Conservation (phyloP, 2,113 vertebrate genomes). For the Poeciliopsis turrubarensis region DNA sequence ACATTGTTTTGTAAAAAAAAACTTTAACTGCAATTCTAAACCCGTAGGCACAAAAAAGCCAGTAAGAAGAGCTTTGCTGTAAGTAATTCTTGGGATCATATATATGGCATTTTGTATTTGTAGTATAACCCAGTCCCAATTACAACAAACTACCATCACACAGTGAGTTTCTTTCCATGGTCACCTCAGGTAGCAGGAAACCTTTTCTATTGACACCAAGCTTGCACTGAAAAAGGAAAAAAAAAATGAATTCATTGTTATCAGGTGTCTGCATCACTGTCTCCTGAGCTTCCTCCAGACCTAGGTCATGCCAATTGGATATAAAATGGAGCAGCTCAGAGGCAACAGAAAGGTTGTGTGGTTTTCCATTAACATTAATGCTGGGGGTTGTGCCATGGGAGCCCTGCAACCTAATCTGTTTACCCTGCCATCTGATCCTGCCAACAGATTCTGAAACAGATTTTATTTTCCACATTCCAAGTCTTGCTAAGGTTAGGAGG, state of each 20-base stretch:
- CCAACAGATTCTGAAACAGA: conserved; percentile 57
- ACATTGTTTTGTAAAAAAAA: conserved; percentile 88
- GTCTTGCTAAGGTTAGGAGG: conserved; percentile 20
- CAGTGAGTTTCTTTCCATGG: background rate
- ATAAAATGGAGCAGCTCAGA: conserved; percentile 59
- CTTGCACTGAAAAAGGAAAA: conserved; percentile 7
- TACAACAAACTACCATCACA: conserved; percentile 16
- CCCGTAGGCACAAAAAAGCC: conserved; percentile 56
- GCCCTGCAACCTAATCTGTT: conserved; percentile 67
- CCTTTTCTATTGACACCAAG: conserved; percentile 21
- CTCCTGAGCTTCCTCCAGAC: conserved; percentile 40
- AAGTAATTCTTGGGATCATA: conserved; percentile 53
- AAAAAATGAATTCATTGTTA: conserved; percentile 41
- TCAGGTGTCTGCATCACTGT: conserved; percentile 48
- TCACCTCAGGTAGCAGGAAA: conserved; percentile 31
- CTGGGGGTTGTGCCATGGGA: conserved; percentile 59
- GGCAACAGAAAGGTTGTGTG: conserved; percentile 71
- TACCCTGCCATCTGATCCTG: conserved; percentile 68
- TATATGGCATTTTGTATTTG: conserved; percentile 26
- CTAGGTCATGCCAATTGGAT: conserved; percentile 62
- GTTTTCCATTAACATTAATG: conserved; percentile 74
- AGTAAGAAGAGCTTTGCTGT: too few species aligned
- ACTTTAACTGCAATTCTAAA: conserved; percentile 71
- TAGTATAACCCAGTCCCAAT: conserved; percentile 18
- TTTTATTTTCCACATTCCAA: conserved; percentile 33